phyloP scores from a whole-genome alignment of 2,797 vertebrate genomes.

The Tokudaia muenninki region DNA sequence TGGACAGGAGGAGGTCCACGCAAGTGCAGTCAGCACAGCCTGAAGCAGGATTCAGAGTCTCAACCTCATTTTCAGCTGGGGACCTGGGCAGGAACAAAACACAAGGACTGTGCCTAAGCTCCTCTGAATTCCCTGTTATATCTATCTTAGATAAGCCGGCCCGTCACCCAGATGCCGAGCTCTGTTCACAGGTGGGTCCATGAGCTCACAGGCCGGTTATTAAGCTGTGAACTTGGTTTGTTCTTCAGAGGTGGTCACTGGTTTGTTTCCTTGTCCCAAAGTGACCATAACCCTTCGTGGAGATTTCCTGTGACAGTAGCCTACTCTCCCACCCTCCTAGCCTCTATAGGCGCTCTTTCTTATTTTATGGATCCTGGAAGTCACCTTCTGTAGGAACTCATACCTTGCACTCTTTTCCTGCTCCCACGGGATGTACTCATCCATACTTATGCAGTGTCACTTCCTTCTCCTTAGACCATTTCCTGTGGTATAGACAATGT shows the following conservation, averaged over 20 bases:
- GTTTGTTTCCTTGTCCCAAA: not conserved
- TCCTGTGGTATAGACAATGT: no score
- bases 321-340: not conserved
- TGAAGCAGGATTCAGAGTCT: not conserved
- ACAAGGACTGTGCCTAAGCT: not conserved
- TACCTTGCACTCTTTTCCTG: not conserved
- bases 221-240: not conserved
- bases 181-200: not conserved
- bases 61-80: not conserved
- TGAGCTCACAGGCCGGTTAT: not conserved
- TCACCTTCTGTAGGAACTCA: not conserved
- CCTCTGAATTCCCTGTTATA: not conserved
- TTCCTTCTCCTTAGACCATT: no score
- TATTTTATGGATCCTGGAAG: not conserved
- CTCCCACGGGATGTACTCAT: not conserved
- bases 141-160: not conserved
- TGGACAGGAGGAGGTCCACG: rapidly evolving
- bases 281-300: not conserved
- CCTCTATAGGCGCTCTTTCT: not conserved
- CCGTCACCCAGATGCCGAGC: not conserved
- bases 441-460: no score
- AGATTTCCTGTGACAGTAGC: not conserved
- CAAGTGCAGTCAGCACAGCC: not conserved
- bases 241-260: not conserved
- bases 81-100: not conserved